Percentiles rank a stretch among this genome's conserved stretches.
These are phyloP conservation scores for Enteromius paludinosus DNA, from an alignment of 2,797 vertebrate species.

Conservation along the genomic window DNA sequence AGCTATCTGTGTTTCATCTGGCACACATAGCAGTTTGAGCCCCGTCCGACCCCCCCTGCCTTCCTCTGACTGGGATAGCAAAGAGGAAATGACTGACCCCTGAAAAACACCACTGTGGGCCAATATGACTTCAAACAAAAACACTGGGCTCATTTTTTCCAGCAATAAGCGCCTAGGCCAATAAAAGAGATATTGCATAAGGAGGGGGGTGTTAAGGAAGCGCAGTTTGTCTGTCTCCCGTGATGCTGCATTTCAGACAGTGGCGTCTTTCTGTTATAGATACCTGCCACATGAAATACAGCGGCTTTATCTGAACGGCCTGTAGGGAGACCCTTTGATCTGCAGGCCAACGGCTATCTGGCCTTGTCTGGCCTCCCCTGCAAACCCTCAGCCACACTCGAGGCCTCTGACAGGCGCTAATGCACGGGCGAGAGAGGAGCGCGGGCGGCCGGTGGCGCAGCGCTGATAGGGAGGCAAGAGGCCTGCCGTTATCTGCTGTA, in stretches of 20 bases:
- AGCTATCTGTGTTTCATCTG: slow-evolving; percentile 47
- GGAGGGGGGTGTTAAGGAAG: slow-evolving; percentile 18
- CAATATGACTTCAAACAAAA: slow-evolving; percentile 50
- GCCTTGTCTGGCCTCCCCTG: slow-evolving; percentile 80
- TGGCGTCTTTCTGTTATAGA: slow-evolving; percentile 48
- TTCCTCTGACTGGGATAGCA: slow-evolving; percentile 43
- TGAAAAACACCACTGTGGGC: slow-evolving; percentile 45
- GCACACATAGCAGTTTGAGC: slow-evolving; percentile 35
- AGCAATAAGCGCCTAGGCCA: slow-evolving; percentile 21
- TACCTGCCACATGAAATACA: slow-evolving; percentile 78
- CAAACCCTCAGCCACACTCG: slow-evolving; percentile 86
- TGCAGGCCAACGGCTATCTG: slow-evolving; percentile 87
- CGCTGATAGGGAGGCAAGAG: slow-evolving; percentile 84
- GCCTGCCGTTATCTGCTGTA: slow-evolving; percentile 63
- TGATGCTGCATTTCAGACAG: slow-evolving; percentile 45
- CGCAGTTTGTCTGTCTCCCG: slow-evolving; percentile 26
- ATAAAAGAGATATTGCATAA: slow-evolving; percentile 38
- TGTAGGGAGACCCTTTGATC: slow-evolving; percentile 84
- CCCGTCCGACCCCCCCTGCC: background rate
- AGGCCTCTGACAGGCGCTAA: slow-evolving; percentile 91
- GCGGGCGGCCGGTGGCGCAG: slow-evolving; percentile 68
- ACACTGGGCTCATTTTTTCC: slow-evolving; percentile 22
- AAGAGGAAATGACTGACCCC: slow-evolving; percentile 47
- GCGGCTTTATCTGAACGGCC: slow-evolving; percentile 80
- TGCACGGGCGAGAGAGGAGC: slow-evolving; percentile 78